These are phyloP conservation scores for Aphis craccivora DNA, from an alignment of 1,140 invertebrate species.

Conservation along the genomic window DNA sequence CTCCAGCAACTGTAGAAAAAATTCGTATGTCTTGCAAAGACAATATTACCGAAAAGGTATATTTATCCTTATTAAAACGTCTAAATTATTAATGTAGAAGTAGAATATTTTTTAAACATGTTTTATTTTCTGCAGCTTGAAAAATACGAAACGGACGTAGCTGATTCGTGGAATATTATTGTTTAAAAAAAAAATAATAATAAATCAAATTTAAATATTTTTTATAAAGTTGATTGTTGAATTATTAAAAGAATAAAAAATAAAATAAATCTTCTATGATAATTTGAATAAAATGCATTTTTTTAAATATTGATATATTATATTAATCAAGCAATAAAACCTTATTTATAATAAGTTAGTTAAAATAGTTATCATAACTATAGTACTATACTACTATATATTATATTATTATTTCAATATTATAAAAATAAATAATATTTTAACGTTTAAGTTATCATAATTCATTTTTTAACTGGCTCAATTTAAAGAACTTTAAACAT, in stretches of 20 bases:
- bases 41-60: slow-evolving; percentile 70
- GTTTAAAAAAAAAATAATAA: not conserved
- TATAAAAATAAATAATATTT: not conserved
- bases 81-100: not conserved
- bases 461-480: not conserved
- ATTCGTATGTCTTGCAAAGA: slow-evolving; percentile 92
- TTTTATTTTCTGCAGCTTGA: not conserved
- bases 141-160: not conserved
- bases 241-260: not conserved
- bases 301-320: not conserved
- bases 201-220: not conserved
- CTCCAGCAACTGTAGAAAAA: slow-evolving; percentile 86
- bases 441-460: not conserved
- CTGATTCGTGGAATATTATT: slow-evolving; percentile 21
- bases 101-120: not conserved
- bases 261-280: not conserved
- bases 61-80: not conserved
- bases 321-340: not conserved
- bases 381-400: too few relatives aligned
- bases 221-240: not conserved
- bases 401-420: too few relatives aligned
- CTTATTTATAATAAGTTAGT: too few relatives aligned
- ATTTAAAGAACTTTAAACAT: not conserved
- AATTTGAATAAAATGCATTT: not conserved
- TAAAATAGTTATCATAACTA: not conserved